Percentiles rank a stretch among this genome's conserved stretches.
Conservation (phyloP, 1,140 invertebrate species). For the Reticulitermes speratus region DNA sequence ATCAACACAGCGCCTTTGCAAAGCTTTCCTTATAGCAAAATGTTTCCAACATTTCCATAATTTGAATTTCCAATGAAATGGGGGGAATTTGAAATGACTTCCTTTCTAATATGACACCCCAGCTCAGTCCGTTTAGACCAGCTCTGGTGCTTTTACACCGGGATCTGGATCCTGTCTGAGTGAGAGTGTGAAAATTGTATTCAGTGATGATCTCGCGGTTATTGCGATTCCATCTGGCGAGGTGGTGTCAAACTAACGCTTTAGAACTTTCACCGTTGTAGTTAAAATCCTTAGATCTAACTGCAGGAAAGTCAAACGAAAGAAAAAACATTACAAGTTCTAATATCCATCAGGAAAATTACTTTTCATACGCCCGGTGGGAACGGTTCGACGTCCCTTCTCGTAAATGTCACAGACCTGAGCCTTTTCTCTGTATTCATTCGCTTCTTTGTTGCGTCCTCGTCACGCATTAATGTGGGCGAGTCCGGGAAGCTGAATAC, state of each 20-base stretch:
- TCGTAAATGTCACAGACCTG: background rate
- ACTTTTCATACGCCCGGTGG: background rate
- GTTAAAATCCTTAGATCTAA: too few species aligned
- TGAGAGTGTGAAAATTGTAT: background rate
- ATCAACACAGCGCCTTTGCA: background rate
- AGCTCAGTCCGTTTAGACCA: background rate
- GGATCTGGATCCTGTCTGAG: background rate
- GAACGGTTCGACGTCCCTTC: background rate
- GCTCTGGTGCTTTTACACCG: background rate
- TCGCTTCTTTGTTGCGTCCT: background rate
- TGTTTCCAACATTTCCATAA: slow-evolving; percentile 7
- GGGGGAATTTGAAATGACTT: slow-evolving; percentile 11
- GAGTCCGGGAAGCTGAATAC: background rate
- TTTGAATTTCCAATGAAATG: slow-evolving; percentile 19
- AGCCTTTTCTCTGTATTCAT: background rate
- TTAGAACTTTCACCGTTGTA: too few species aligned
- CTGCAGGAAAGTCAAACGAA: too few species aligned
- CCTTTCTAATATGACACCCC: background rate
- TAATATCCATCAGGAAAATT: background rate
- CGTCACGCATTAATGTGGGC: background rate
- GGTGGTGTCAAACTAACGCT: too few species aligned
- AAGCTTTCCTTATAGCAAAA: background rate
- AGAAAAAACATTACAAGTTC: too few species aligned
- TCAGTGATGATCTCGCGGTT: background rate
- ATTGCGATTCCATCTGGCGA: too few species aligned